Evolutionary conservation across 2,113 vertebrate species (phyloP).

Genomic region (Origma solitaria): DNA sequence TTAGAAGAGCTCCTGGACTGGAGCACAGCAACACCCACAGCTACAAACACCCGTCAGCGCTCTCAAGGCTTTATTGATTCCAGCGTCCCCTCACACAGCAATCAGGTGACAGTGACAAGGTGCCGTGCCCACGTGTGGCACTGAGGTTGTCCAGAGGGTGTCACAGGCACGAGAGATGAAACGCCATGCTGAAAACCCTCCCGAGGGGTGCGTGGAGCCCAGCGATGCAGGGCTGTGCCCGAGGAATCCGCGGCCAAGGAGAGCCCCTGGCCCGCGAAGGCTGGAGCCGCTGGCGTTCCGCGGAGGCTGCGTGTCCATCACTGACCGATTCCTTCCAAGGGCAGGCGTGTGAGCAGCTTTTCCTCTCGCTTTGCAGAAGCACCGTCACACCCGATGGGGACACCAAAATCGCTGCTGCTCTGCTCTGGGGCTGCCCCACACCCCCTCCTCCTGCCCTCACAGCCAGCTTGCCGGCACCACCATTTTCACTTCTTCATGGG

Average conservation of each 20-base stretch:
- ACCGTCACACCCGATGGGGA: too few species aligned
- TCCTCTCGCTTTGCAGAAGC: neutral
- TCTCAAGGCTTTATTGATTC: neutral
- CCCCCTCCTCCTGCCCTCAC: neutral
- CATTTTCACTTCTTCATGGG: neutral
- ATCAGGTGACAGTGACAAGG: neutral
- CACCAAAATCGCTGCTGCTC: neutral
- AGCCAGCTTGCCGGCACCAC: neutral
- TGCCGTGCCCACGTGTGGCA: fast-evolving
- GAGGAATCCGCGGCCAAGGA: neutral
- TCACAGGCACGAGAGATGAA: fast-evolving
- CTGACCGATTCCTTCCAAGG: fast-evolving
- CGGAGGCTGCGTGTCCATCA: neutral
- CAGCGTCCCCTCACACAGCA: neutral
- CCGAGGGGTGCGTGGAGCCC: neutral
- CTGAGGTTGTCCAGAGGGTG: neutral
- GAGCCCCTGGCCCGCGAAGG: fast-evolving
- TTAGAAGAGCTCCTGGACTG: fast-evolving
- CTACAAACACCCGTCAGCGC: neutral
- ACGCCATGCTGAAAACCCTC: too few species aligned
- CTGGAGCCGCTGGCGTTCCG: too few species aligned
- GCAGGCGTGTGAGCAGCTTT: neutral
- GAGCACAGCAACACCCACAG: neutral
- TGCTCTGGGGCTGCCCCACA: neutral
- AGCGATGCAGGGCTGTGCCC: neutral